Percentiles rank a stretch among this genome's conserved stretches.
Evolutionary conservation across 2,113 vertebrate species (phyloP).

Genomic region (Oryzias javanicus): DNA sequence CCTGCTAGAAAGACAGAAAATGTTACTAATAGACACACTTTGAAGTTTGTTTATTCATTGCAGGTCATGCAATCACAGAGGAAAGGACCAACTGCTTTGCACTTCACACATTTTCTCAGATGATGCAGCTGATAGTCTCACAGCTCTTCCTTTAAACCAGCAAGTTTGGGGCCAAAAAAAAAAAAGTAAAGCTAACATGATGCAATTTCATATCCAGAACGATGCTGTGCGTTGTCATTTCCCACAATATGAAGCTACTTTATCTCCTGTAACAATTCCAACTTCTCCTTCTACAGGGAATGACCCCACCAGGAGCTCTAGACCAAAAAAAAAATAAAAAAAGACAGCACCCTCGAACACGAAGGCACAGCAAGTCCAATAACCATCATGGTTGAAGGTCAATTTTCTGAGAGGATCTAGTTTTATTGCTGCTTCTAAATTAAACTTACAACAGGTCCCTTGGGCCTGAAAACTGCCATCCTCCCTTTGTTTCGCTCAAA

Average conservation of each 20-base stretch:
- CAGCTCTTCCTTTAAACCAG: not conserved
- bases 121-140: too few species aligned
- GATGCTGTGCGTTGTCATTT: not conserved
- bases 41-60: too few species aligned
- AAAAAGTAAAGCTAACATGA: conserved; percentile 4
- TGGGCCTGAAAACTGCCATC: conserved; percentile 13
- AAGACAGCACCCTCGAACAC: conserved; percentile 3
- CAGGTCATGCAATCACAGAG: too few species aligned
- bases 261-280: conserved; percentile 4
- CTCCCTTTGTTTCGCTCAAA: conserved; percentile 1
- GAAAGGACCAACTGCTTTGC: too few species aligned
- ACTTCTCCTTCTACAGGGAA: conserved; percentile 1
- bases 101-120: too few species aligned
- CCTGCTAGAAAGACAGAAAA: too few species aligned
- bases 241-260: not conserved
- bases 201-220: conserved; percentile 4
- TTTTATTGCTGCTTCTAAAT: conserved; percentile 32
- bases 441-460: conserved; percentile 17
- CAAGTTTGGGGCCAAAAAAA: conserved; percentile 2
- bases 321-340: conserved; percentile 9
- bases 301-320: conserved; percentile 4
- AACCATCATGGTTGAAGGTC: conserved; percentile 3
- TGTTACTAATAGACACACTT: too few species aligned
- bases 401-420: conserved; percentile 10
- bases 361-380: not conserved